phyloP scores from a whole-genome alignment of 1,140 invertebrate genomes.

The Nixonia krombeini region DNA sequence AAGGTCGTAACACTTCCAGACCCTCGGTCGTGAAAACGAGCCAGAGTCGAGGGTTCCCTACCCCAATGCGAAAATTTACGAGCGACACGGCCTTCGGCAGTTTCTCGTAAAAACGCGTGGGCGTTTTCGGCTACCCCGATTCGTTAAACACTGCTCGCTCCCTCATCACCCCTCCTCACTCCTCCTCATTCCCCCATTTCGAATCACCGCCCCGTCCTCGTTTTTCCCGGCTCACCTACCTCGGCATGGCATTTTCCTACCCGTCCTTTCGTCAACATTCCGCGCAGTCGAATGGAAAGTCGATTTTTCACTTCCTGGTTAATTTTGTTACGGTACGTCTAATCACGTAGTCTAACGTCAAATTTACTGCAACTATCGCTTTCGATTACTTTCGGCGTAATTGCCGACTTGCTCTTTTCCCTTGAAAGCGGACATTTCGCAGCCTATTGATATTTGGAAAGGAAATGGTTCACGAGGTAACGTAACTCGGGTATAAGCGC shows the following conservation, averaged over 20 bases:
- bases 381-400: too few species aligned
- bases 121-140: constrained; percentile 18
- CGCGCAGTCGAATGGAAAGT: neutral
- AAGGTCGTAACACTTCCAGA: constrained; percentile 54
- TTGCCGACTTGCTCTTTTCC: too few species aligned
- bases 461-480: too few species aligned
- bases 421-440: too few species aligned
- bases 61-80: constrained; percentile 59
- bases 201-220: neutral
- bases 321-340: neutral
- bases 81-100: constrained; percentile 51
- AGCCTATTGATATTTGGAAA: too few species aligned
- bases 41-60: constrained; percentile 42
- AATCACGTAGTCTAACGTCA: too few species aligned
- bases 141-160: neutral
- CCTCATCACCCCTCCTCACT: neutral
- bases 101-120: constrained; percentile 28
- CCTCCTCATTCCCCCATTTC: neutral
- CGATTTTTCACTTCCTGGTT: constrained; percentile 6
- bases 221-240: constrained; percentile 2
- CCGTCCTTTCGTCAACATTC: neutral
- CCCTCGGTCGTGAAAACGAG: constrained; percentile 17
- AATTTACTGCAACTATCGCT: too few species aligned
- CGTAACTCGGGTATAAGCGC: too few species aligned
- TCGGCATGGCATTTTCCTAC: constrained; percentile 10